A percentile compares a stretch with the other conserved stretches of the same genome.
phyloP scores from a whole-genome alignment of 2,888 invertebrate genomes.

The Noctuana brunneofusca region DNA sequence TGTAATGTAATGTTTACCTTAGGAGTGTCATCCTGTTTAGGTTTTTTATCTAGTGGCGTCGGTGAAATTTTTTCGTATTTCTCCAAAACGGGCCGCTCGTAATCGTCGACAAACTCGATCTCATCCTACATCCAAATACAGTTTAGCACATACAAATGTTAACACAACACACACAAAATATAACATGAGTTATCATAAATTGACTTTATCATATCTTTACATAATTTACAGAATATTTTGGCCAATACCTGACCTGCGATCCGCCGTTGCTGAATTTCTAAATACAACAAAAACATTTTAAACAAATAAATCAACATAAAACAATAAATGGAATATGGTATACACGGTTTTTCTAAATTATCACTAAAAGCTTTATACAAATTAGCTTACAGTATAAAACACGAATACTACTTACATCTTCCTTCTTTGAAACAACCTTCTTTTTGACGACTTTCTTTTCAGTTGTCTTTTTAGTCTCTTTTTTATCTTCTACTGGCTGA shows the following conservation, averaged over 20 bases:
- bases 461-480: slow-evolving; percentile 65
- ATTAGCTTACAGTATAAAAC: slow-evolving; percentile 13
- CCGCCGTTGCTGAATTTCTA: slow-evolving; percentile 6
- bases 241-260: slow-evolving; percentile 18
- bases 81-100: slow-evolving; percentile 89
- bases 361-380: slow-evolving; percentile 54
- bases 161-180: slow-evolving; percentile 54
- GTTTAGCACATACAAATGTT: slow-evolving; percentile 66
- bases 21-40: slow-evolving; percentile 71
- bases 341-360: slow-evolving; percentile 12
- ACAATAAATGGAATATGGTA: slow-evolving; percentile 9
- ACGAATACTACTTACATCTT: slow-evolving; percentile 67
- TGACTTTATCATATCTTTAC: slow-evolving; percentile 15
- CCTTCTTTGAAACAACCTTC: slow-evolving; percentile 75
- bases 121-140: slow-evolving; percentile 71
- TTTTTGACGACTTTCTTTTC: slow-evolving; percentile 72
- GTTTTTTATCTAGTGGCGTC: slow-evolving; percentile 79
- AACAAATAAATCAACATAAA: slow-evolving; percentile 22
- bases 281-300: slow-evolving; percentile 13
- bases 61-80: slow-evolving; percentile 85
- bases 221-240: slow-evolving; percentile 23
- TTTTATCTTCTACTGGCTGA: slow-evolving; percentile 72
- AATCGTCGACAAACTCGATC: slow-evolving; percentile 86
- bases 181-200: slow-evolving; percentile 19
- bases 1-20: slow-evolving; percentile 66